phyloP scores from a whole-genome alignment of 2,888 invertebrate genomes.

The Tanypteryx hageni region DNA sequence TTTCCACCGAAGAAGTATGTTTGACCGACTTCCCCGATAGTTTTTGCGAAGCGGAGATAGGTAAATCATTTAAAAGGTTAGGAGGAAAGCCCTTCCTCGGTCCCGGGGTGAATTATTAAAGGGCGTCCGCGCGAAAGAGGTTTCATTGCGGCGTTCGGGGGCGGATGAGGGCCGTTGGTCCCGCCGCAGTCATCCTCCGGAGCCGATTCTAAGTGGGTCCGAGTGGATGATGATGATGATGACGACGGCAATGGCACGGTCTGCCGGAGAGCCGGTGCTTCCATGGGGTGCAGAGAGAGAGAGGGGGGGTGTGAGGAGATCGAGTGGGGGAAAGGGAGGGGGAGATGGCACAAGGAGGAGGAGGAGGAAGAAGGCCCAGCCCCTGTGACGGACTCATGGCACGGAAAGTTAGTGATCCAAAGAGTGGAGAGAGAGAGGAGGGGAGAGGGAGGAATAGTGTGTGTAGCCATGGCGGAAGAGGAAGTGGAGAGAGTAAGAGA shows the following conservation, averaged over 20 bases:
- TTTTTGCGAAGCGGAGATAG: not conserved
- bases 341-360: not conserved
- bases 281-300: not conserved
- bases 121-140: not conserved
- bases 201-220: not conserved
- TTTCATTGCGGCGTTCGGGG: not conserved
- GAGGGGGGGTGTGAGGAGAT: not conserved
- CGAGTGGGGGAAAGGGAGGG: not conserved
- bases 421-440: conserved; percentile 50
- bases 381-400: conserved; percentile 25
- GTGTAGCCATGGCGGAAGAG: conserved; percentile 23
- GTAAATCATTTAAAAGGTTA: not conserved
- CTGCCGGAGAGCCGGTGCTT: not conserved
- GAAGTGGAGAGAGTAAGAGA: not conserved
- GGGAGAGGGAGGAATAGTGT: not conserved
- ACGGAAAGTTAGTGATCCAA: conserved; percentile 60
- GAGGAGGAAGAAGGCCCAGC: conserved; percentile 26
- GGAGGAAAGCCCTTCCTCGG: not conserved
- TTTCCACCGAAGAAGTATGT: no score
- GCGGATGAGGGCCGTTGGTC: not conserved
- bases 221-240: not conserved
- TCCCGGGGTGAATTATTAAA: not conserved
- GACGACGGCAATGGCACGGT: not conserved
- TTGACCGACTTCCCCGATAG: no score
- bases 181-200: not conserved